Conservation (phyloP, 2,888 invertebrate species). For the Orgyia antiqua region DNA sequence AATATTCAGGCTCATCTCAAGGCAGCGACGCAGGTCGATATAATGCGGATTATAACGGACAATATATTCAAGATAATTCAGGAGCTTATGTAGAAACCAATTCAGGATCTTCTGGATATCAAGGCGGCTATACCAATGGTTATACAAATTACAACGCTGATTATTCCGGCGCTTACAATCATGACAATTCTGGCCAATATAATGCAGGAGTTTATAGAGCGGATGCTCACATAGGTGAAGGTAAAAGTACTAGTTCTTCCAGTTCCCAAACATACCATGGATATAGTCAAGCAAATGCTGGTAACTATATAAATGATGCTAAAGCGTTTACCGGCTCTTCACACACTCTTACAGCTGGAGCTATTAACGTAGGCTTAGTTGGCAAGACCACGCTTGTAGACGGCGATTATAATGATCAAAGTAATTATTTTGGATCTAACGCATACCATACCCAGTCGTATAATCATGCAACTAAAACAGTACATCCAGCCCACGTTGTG, state of each 20-base stretch:
- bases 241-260: constrained; percentile 20
- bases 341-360: constrained; percentile 65
- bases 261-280: constrained; percentile 28
- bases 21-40: constrained; percentile 14
- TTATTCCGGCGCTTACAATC: constrained; percentile 40
- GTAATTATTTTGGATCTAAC: constrained; percentile 31
- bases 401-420: constrained; percentile 45
- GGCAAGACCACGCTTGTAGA: constrained; percentile 69
- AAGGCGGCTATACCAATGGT: constrained; percentile 22
- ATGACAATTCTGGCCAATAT: constrained; percentile 48
- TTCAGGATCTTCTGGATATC: constrained; percentile 22
- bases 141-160: constrained; percentile 38
- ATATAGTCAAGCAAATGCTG: constrained; percentile 48
- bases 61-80: constrained; percentile 44
- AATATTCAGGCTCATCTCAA: constrained; percentile 16
- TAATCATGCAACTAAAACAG: constrained; percentile 31
- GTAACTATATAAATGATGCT: constrained; percentile 48
- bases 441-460: constrained; percentile 28
- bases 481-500: constrained; percentile 44
- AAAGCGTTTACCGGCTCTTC: constrained; percentile 55
- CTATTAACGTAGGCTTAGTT: constrained; percentile 67
- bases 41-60: constrained; percentile 30
- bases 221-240: constrained; percentile 45
- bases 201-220: constrained; percentile 48
- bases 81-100: constrained; percentile 35